Evolutionary conservation across 2,113 vertebrate genomes (phyloP).

Genomic region (Coreoperca whiteheadi): DNA sequence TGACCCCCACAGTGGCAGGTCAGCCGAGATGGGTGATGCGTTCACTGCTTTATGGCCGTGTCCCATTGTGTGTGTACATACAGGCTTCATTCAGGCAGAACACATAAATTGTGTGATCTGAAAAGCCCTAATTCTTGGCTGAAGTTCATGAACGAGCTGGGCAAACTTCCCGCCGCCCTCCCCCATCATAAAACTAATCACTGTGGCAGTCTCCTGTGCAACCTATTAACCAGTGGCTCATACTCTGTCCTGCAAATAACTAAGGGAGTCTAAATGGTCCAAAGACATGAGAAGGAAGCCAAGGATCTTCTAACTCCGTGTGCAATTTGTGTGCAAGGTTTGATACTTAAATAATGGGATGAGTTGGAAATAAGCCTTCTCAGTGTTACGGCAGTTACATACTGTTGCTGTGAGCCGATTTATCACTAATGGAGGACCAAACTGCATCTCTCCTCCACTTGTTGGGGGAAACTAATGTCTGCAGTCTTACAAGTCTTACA

Average conservation of each 20-base stretch:
- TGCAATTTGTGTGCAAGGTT: neutral
- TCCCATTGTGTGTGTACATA: slow-evolving; percentile 64
- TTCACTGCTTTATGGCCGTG: slow-evolving; percentile 55
- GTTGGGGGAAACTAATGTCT: slow-evolving; percentile 43
- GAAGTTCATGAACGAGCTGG: slow-evolving; percentile 63
- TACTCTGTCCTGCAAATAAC: neutral
- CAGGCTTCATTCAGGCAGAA: slow-evolving; percentile 65
- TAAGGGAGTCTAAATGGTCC: slow-evolving; percentile 1
- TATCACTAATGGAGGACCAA: neutral
- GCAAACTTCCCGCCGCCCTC: slow-evolving; percentile 53
- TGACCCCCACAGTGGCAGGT: slow-evolving; percentile 43
- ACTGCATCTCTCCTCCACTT: slow-evolving; percentile 22
- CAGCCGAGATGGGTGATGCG: slow-evolving; percentile 46
- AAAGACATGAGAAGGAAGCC: neutral
- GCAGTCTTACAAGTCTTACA: slow-evolving; percentile 57
- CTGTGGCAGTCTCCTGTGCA: slow-evolving; percentile 42
- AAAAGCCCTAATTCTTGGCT: slow-evolving; percentile 68
- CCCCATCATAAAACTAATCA: slow-evolving; percentile 64
- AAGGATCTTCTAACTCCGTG: neutral
- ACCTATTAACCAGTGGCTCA: slow-evolving; percentile 22
- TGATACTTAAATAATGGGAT: neutral
- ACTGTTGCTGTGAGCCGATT: neutral
- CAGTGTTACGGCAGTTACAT: slow-evolving; percentile 5
- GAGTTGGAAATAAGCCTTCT: slow-evolving; percentile 3
- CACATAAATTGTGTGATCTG: slow-evolving; percentile 64